phyloP scores from a whole-genome alignment of 1,140 invertebrate species.

The Formica selysi region DNA sequence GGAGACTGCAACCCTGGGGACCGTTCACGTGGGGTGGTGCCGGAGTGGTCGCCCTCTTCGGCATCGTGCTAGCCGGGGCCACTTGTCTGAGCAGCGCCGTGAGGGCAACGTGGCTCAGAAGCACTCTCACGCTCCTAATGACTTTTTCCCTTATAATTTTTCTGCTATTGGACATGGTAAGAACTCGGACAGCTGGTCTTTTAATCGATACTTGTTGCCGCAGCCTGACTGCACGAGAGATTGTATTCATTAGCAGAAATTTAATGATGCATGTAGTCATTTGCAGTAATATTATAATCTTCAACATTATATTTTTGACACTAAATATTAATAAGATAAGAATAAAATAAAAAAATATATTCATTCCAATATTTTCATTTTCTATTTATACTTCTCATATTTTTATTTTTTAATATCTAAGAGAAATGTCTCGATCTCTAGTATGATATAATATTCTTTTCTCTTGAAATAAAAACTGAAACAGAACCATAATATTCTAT shows the following conservation, averaged over 20 bases:
- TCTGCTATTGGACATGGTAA: conserved; percentile 84
- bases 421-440: too few relatives aligned
- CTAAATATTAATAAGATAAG: too few relatives aligned
- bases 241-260: neutral
- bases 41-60: conserved; percentile 82
- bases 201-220: conserved; percentile 39
- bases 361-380: too few relatives aligned
- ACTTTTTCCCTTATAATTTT: conserved; percentile 83
- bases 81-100: conserved; percentile 84
- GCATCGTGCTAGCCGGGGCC: conserved; percentile 81
- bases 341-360: too few relatives aligned
- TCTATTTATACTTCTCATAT: too few relatives aligned
- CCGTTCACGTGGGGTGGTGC: conserved; percentile 85
- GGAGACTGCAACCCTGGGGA: conserved; percentile 84
- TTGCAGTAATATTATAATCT: too few relatives aligned
- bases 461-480: too few relatives aligned
- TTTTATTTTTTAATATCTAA: too few relatives aligned
- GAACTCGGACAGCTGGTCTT: neutral
- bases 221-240: neutral
- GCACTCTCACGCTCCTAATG: conserved; percentile 83
- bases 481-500: too few relatives aligned
- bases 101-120: conserved; percentile 83
- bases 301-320: too few relatives aligned
- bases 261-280: too few relatives aligned
- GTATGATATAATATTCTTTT: too few relatives aligned